Evolutionary conservation across 2,797 vertebrate genomes (phyloP), one percentile per base, ranked within the genome.

Genomic region (Arrhamphus sclerolepis): DNA sequence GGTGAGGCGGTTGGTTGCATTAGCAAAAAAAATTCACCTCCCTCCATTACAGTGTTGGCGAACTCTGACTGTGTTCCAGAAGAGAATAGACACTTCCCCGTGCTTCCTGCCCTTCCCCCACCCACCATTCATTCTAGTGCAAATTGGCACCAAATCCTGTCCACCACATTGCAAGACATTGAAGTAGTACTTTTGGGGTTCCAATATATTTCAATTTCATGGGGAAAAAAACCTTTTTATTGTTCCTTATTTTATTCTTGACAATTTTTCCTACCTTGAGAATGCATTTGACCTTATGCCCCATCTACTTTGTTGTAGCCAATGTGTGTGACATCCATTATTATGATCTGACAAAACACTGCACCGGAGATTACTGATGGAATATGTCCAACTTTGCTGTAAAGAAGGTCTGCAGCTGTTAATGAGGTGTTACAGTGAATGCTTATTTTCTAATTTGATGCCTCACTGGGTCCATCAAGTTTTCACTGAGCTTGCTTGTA

Each of bases 401-500:
- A 19, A 42, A 58, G 17, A n/a, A 26, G 22, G 62, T 55, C 34
- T 59, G 29, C 18, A 24, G 49, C 54, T 34, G 39, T 68, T 73
- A 71, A 77, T 65, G 52, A 61, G 48, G 24, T 53, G 62, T 68
- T 66, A 72, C 43, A 62, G 64, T 76, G 61, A 72, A 55, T 56
- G 60, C 61, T 78, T 71, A 67, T 79, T 74, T 77, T 77, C 76
- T 85, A 74, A 84, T 84, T 81, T 86, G 73, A 81, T 40, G 71
- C 78, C 66, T 79, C 76, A 67, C 38, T 29, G 52, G 56, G 57
- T 67, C 66, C 61, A 75, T 59, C 22, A 28, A 61, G 44, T 41
- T 78, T 77, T 69, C 49, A 52, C 54, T 52, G 49, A 70, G n/a
- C 50, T 66, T 19, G 18, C 46, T 60, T 34, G 52, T 46, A 49